A percentile compares a stretch with the other conserved stretches of the same genome.
These are phyloP conservation scores for Otus sunia DNA, from an alignment of 2,113 vertebrate species.

Conservation along the genomic window DNA sequence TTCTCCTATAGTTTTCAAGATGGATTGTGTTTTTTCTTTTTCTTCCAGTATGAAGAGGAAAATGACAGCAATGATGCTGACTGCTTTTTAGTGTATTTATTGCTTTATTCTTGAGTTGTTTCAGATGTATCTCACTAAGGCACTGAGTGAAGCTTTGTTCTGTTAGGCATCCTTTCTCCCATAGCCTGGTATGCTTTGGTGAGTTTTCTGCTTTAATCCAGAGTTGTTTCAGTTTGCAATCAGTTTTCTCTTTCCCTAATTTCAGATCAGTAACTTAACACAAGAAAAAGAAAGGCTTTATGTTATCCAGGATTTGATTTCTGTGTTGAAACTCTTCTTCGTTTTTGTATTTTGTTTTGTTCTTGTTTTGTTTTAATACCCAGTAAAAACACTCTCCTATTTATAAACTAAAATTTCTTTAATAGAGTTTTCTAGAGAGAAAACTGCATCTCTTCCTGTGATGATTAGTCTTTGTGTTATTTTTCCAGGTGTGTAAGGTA, in stretches of 20 bases:
- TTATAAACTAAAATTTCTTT: neutral
- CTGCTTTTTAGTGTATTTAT: neutral
- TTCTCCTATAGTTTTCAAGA: neutral
- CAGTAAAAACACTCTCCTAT: neutral
- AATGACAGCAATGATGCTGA: neutral
- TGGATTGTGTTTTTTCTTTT: neutral
- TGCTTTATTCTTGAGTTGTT: neutral
- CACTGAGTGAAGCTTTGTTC: neutral
- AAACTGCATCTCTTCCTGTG: neutral
- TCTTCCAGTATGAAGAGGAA: neutral
- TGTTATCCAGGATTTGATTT: neutral
- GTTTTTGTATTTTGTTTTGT: neutral
- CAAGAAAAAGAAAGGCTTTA: neutral
- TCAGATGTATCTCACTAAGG: neutral
- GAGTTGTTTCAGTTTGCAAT: neutral
- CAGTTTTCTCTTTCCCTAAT: neutral
- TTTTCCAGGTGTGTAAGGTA: neutral
- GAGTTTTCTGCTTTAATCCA: neutral
- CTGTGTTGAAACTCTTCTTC: neutral
- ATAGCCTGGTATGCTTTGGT: neutral
- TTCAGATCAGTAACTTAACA: neutral
- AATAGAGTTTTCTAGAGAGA: neutral
- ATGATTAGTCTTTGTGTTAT: neutral
- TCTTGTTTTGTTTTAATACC: neutral
- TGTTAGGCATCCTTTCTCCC: neutral